These are phyloP conservation scores for Meteorus colon DNA, from an alignment of 2,888 invertebrate genomes.

Conservation along the genomic window DNA sequence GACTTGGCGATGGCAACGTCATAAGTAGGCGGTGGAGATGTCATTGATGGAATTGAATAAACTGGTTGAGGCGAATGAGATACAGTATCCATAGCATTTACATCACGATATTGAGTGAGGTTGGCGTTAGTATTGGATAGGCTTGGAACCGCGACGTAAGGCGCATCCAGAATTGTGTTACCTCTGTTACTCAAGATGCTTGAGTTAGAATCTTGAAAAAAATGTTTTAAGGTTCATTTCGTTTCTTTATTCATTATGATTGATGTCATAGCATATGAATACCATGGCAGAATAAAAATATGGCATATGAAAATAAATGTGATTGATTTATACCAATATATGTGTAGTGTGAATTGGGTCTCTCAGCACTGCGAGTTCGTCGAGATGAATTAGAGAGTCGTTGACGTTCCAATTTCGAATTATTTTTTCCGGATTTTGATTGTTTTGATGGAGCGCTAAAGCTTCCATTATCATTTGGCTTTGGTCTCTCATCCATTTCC, in stretches of 20 bases:
- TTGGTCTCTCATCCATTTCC: slow-evolving; percentile 44
- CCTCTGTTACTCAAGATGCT: slow-evolving; percentile 62
- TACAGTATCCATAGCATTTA: slow-evolving; percentile 52
- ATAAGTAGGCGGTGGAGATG: slow-evolving; percentile 71
- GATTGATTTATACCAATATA: slow-evolving; percentile 64
- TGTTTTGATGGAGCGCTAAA: slow-evolving; percentile 63
- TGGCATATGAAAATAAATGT: too few relatives aligned
- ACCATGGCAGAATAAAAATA: too few relatives aligned
- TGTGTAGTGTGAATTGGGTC: slow-evolving; percentile 69
- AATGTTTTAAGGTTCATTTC: not conserved
- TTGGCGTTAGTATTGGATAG: slow-evolving; percentile 56
- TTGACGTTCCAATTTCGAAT: slow-evolving; percentile 61
- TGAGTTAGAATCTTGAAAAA: slow-evolving; percentile 63
- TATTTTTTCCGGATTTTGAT: slow-evolving; percentile 53
- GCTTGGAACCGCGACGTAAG: slow-evolving; percentile 67
- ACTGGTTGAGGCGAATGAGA: slow-evolving; percentile 54
- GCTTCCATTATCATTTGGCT: slow-evolving; percentile 53
- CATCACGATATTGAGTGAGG: slow-evolving; percentile 52
- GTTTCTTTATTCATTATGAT: not conserved
- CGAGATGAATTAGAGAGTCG: slow-evolving; percentile 62
- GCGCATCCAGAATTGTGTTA: slow-evolving; percentile 63
- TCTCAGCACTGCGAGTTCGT: slow-evolving; percentile 68
- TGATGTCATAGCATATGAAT: not conserved
- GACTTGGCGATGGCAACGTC: slow-evolving; percentile 69
- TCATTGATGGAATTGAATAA: slow-evolving; percentile 69